phyloP scores from a whole-genome alignment of 2,113 vertebrate species.

The Rhea americana region DNA sequence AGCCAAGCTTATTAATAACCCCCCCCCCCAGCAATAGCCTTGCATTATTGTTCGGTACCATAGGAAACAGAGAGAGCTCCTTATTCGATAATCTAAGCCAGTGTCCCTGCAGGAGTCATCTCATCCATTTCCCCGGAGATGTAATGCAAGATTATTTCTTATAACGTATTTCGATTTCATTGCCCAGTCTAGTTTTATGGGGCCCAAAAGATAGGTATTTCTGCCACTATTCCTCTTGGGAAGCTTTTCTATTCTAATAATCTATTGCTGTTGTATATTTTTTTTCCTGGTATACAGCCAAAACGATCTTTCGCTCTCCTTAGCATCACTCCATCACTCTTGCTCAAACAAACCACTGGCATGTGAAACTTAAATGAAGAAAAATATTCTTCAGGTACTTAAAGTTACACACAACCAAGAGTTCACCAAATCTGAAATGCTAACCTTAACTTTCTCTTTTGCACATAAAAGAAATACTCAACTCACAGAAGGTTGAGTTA shows the following conservation, averaged over 20 bases:
- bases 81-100: neutral
- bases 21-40: neutral
- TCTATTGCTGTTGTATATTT: neutral
- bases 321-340: conserved; percentile 27
- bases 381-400: neutral
- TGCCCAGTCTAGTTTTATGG: conserved; percentile 29
- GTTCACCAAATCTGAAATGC: neutral
- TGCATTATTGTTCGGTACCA: neutral
- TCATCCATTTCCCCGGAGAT: neutral
- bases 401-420: neutral
- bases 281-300: neutral
- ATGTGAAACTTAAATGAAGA: conserved; percentile 5
- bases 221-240: neutral
- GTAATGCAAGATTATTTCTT: conserved; percentile 28
- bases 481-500: neutral
- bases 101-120: neutral
- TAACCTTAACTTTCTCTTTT: neutral
- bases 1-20: conserved; percentile 21
- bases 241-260: conserved; percentile 12
- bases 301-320: neutral
- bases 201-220: conserved; percentile 24
- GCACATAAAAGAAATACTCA: neutral
- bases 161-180: conserved; percentile 34
- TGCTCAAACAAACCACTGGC: neutral
- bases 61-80: neutral